These are phyloP conservation scores for Dryobota labecula DNA, from an alignment of 2,888 invertebrate genomes.

Conservation along the genomic window DNA sequence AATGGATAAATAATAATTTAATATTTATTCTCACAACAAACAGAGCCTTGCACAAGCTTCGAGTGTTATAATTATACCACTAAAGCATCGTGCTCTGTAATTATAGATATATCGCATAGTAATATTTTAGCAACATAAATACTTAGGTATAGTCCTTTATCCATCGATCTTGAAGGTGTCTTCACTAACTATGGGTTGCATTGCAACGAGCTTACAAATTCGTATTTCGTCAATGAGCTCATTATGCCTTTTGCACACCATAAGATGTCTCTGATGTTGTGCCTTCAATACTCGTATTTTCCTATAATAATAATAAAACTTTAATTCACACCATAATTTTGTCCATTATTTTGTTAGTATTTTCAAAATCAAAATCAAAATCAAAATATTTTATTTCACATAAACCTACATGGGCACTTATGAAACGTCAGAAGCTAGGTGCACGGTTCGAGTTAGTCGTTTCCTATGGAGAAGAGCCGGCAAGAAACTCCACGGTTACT, in stretches of 20 bases:
- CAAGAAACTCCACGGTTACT: no score
- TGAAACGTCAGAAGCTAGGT: no score
- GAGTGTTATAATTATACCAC: constrained; percentile 31
- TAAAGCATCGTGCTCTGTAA: constrained; percentile 20
- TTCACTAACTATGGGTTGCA: constrained; percentile 7
- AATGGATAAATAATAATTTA: no score
- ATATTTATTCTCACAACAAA: constrained; percentile 15
- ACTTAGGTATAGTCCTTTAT: not conserved
- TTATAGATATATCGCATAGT: constrained; percentile 40
- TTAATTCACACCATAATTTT: no score
- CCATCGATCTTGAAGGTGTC: constrained; percentile 21
- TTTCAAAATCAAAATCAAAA: no score
- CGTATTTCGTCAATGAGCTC: not conserved
- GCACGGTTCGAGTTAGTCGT: no score
- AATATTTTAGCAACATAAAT: constrained; percentile 30
- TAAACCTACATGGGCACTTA: no score
- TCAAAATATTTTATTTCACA: no score
- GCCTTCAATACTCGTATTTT: not conserved
- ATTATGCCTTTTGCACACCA: not conserved
- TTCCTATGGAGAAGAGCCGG: no score
- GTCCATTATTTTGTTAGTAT: no score
- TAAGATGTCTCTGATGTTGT: not conserved
- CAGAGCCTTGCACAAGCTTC: constrained; percentile 4
- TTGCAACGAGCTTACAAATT: not conserved
- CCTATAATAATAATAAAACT: no score